A percentile compares a stretch with the other conserved stretches of the same genome.
phyloP scores from a whole-genome alignment of 2,888 invertebrate genomes.

The Himalopsyche tibetana region DNA sequence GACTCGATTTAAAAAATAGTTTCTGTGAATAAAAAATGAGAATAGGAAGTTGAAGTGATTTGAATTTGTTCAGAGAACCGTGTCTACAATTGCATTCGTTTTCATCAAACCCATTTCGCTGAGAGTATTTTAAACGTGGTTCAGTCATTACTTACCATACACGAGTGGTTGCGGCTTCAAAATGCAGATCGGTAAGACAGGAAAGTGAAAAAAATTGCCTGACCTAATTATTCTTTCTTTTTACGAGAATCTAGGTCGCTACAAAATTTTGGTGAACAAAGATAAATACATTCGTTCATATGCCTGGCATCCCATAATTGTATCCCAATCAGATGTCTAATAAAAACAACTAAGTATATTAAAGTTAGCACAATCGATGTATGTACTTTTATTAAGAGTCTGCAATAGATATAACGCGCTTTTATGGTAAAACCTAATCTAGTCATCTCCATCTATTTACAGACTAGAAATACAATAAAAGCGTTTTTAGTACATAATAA shows the following conservation, averaged over 20 bases:
- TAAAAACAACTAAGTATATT: too few relatives aligned
- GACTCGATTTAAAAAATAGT: background rate
- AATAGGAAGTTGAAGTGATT: background rate
- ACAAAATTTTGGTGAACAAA: too few relatives aligned
- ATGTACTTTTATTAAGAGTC: too few relatives aligned
- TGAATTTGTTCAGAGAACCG: background rate
- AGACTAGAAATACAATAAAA: too few relatives aligned
- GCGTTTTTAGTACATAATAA: too few relatives aligned
- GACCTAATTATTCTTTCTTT: background rate
- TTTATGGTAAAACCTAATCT: too few relatives aligned
- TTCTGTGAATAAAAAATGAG: background rate
- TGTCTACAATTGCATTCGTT: background rate
- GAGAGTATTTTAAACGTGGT: background rate
- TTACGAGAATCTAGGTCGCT: background rate
- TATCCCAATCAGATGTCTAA: too few relatives aligned
- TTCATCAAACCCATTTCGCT: background rate
- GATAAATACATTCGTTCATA: too few relatives aligned
- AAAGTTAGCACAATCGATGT: too few relatives aligned
- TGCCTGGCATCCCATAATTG: too few relatives aligned
- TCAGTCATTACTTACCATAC: background rate
- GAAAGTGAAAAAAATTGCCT: background rate
- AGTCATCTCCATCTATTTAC: too few relatives aligned
- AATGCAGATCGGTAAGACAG: constrained; percentile 4
- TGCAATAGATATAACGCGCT: too few relatives aligned
- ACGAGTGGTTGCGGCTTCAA: constrained; percentile 13